phyloP scores from a whole-genome alignment of 2,888 invertebrate species.

The Heliconius aoede region DNA sequence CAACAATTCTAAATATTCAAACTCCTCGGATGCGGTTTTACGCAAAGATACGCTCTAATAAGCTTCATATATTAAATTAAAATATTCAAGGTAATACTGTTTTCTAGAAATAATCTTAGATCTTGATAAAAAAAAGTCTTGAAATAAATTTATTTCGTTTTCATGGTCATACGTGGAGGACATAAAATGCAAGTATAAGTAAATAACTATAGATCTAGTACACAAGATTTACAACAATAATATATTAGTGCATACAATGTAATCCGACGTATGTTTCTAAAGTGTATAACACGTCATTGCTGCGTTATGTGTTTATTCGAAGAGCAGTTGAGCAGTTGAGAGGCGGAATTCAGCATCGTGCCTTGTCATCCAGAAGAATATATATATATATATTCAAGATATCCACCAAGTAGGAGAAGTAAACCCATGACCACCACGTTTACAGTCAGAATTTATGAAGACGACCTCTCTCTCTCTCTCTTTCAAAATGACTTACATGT shows the following conservation, averaged over 20 bases:
- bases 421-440: too few relatives aligned
- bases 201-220: conserved; percentile 17
- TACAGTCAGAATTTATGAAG: neutral
- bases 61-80: conserved; percentile 39
- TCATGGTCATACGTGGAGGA: conserved; percentile 19
- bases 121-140: conserved; percentile 39
- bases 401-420: too few relatives aligned
- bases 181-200: conserved; percentile 3
- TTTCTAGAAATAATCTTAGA: conserved; percentile 29
- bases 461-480: conserved; percentile 25
- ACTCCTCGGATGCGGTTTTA: conserved; percentile 41
- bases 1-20: conserved; percentile 30
- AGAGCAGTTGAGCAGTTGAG: neutral
- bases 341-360: neutral
- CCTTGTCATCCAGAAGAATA: too few relatives aligned
- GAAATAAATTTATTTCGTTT: conserved; percentile 27
- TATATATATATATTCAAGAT: too few relatives aligned
- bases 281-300: neutral
- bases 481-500: conserved; percentile 28
- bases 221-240: conserved; percentile 16
- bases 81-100: conserved; percentile 40
- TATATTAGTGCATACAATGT: conserved; percentile 5
- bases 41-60: conserved; percentile 45
- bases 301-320: neutral
- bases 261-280: neutral